Evolutionary conservation across 2,888 invertebrate genomes (phyloP), one percentile per base, ranked within the genome.

Genomic region (Drosophila paramelanica): DNA sequence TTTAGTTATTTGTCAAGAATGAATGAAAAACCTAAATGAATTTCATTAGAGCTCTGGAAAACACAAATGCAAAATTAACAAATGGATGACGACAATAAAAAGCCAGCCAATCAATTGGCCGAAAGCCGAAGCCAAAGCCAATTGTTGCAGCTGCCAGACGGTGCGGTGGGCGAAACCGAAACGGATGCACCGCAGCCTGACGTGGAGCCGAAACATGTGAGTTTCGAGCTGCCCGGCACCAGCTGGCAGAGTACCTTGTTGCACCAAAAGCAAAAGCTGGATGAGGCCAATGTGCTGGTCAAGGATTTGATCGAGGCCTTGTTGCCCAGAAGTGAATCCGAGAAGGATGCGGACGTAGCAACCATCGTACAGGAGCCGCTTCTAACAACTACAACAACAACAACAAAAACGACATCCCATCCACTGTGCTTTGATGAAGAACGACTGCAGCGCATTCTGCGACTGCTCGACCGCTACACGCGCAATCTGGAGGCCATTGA

Each of bases 401-500:
- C 5, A 43, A 4, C 23, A 23, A 14, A 11, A 33, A 1, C 53
- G 5, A 14, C 33, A 3, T 2, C 39, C 0, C 39, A 23, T 1
- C 13, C 46, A 5, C 10, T 27, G 25, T 20, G 45, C 31, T 42
- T 6, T 10, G 45, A 47, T 5, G 72, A 75, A 2, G 61, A 67
- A 10, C 80, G 78, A 13, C 58, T 89, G 38, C 65, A 79, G 13
- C 75, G 81, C 43, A 86, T 89, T 13, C 67, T 90, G 38, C 67
- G 70, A 5, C 59, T 90, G 60, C 81, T 90, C 41, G 78, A 88
- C 52, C 67, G 65, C n/a, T 88, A 89, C 33, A 80, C 87, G 0
- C 74, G 73, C 27, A 87, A 88, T 50, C 50, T 90, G 46, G 89
- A 90, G 33, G 70, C 50, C 1, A 60, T 86, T 1, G 88, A 88